These are phyloP conservation scores for Pseudomyrmex gracilis DNA, from an alignment of 1,140 invertebrate species.

Conservation along the genomic window DNA sequence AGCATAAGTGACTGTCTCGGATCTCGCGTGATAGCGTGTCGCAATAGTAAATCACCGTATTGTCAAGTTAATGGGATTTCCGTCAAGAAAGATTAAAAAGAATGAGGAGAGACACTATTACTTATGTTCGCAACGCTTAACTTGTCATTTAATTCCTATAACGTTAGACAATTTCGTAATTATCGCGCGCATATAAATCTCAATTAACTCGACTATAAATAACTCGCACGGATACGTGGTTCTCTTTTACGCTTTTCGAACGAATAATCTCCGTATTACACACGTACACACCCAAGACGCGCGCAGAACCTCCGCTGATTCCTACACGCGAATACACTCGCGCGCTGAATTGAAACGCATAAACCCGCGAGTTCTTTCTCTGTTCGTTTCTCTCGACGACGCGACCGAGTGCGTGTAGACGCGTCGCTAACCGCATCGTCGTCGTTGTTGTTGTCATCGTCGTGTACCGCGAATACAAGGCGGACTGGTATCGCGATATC, in stretches of 20 bases:
- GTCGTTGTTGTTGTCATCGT: slow-evolving; percentile 38
- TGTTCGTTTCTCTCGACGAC: not conserved
- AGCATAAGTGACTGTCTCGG: slow-evolving; percentile 15
- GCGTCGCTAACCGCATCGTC: slow-evolving; percentile 30
- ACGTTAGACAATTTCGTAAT: not conserved
- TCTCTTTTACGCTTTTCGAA: not conserved
- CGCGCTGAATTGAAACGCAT: slow-evolving; percentile 30
- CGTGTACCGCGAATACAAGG: slow-evolving; percentile 39
- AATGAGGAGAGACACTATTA: not conserved
- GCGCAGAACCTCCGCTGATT: too few relatives aligned
- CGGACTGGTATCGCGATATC: slow-evolving; percentile 76
- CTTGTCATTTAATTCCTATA: not conserved
- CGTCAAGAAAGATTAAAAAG: not conserved
- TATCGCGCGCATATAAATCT: not conserved
- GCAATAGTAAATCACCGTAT: not conserved
- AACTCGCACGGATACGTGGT: not conserved
- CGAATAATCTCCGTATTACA: too few relatives aligned
- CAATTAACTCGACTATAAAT: too few relatives aligned
- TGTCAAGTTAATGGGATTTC: slow-evolving; percentile 6
- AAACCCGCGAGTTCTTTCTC: slow-evolving; percentile 19
- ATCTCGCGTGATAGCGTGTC: slow-evolving; percentile 31
- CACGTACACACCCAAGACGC: too few relatives aligned
- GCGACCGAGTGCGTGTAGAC: slow-evolving; percentile 55
- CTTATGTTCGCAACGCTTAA: not conserved
- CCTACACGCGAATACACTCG: too few relatives aligned